Evolutionary conservation across 2,797 vertebrate genomes (phyloP).

Genomic region (Pempheris klunzingeri): DNA sequence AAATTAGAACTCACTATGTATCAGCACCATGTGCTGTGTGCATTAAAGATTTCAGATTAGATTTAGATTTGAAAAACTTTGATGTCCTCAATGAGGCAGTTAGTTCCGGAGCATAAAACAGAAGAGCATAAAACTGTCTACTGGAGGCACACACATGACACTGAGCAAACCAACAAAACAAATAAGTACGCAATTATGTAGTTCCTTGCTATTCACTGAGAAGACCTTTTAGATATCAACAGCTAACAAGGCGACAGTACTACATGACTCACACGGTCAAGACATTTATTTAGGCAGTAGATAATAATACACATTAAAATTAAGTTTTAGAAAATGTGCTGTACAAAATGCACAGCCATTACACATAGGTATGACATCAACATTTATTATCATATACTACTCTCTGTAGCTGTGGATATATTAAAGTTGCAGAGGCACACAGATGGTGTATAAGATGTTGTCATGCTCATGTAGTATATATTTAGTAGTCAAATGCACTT

Average conservation of each 20-base stretch:
- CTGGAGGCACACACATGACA: conserved; percentile 44
- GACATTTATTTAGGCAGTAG: background rate
- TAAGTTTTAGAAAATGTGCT: background rate
- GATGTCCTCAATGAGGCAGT: conserved; percentile 65
- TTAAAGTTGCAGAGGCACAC: conserved; percentile 7
- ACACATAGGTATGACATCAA: background rate
- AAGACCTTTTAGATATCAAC: conserved; percentile 15
- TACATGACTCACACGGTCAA: background rate
- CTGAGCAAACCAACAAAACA: conserved; percentile 33
- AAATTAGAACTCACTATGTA: conserved; percentile 63
- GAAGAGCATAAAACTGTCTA: conserved; percentile 32
- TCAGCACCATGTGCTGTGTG: conserved; percentile 55
- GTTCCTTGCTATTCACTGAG: conserved; percentile 12
- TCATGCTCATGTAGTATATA: conserved; percentile 7
- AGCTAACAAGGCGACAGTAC: conserved; percentile 15
- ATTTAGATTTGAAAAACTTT: conserved; percentile 70
- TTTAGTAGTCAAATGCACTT: background rate
- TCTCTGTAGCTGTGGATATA: background rate
- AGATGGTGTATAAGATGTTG: background rate
- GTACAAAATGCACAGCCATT: background rate
- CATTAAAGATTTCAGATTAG: conserved; percentile 68
- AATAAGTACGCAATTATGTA: conserved; percentile 22
- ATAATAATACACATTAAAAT: background rate
- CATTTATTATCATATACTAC: background rate
- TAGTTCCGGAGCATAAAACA: conserved; percentile 60